Evolutionary conservation across 2,888 invertebrate species (phyloP).

Genomic region (Leptogaster cylindrica): DNA sequence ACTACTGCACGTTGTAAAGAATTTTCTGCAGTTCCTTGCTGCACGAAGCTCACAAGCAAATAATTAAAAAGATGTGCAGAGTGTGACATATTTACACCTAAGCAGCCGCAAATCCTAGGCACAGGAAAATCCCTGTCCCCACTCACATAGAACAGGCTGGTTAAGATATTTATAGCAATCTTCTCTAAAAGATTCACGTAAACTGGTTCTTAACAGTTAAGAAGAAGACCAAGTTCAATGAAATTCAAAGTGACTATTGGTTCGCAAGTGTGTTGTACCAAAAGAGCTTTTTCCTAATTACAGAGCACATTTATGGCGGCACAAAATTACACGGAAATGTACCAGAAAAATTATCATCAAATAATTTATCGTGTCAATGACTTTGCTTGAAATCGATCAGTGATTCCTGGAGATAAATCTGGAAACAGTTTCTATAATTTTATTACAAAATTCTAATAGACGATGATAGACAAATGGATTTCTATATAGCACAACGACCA

Average conservation of each 20-base stretch:
- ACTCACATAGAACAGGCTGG: not conserved
- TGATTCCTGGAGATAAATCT: no score
- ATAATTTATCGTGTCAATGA: constrained; percentile 16
- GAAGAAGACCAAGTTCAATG: constrained; percentile 33
- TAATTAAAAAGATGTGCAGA: not conserved
- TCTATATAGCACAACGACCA: not conserved
- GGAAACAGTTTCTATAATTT: no score
- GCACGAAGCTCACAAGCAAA: not conserved
- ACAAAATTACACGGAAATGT: not conserved
- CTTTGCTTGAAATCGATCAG: not conserved
- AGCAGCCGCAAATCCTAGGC: not conserved
- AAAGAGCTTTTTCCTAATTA: constrained; percentile 20
- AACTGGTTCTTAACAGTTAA: constrained; percentile 32
- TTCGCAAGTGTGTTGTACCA: constrained; percentile 8
- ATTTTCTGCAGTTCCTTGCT: not conserved
- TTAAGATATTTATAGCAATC: not conserved
- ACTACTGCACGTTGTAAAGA: no score
- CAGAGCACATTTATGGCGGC: not conserved
- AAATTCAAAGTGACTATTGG: constrained; percentile 36
- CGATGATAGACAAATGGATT: no score
- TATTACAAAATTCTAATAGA: no score
- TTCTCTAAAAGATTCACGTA: constrained; percentile 13
- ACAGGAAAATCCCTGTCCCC: constrained; percentile 1
- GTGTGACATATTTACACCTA: not conserved
- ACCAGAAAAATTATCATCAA: not conserved